phyloP scores from a whole-genome alignment of 2,888 invertebrate genomes.

The Calliopum simillimum region DNA sequence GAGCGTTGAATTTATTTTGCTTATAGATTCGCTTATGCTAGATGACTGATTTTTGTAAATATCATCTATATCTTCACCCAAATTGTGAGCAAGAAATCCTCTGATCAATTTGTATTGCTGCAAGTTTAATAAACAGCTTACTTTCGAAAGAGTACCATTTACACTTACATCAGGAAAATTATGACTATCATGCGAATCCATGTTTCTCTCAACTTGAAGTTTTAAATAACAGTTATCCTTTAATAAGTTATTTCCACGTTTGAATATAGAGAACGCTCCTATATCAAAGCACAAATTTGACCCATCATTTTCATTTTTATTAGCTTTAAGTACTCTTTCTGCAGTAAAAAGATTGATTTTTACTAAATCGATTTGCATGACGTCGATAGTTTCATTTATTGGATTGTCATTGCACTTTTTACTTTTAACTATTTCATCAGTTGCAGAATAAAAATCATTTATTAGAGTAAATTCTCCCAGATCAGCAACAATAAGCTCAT shows the following conservation, averaged over 20 bases:
- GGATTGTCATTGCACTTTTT: constrained; percentile 49
- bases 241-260: constrained; percentile 76
- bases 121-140: constrained; percentile 84
- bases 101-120: constrained; percentile 89
- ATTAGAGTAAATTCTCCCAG: constrained; percentile 81
- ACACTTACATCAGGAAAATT: constrained; percentile 84
- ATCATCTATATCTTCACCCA: constrained; percentile 86
- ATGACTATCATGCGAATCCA: constrained; percentile 72
- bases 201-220: constrained; percentile 85
- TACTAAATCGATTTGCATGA: constrained; percentile 74
- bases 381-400: constrained; percentile 70
- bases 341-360: constrained; percentile 80
- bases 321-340: constrained; percentile 55
- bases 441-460: constrained; percentile 80
- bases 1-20: constrained; percentile 57
- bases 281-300: constrained; percentile 53
- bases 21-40: constrained; percentile 58
- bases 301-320: constrained; percentile 44
- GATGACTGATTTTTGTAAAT: constrained; percentile 64
- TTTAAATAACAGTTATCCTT: constrained; percentile 85
- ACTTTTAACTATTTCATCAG: constrained; percentile 64
- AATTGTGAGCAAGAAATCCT: constrained; percentile 88
- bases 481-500: constrained; percentile 83
- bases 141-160: constrained; percentile 85
- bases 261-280: constrained; percentile 61